These are phyloP conservation scores for Tanypteryx hageni DNA, from an alignment of 2,888 invertebrate species.

Conservation along the genomic window DNA sequence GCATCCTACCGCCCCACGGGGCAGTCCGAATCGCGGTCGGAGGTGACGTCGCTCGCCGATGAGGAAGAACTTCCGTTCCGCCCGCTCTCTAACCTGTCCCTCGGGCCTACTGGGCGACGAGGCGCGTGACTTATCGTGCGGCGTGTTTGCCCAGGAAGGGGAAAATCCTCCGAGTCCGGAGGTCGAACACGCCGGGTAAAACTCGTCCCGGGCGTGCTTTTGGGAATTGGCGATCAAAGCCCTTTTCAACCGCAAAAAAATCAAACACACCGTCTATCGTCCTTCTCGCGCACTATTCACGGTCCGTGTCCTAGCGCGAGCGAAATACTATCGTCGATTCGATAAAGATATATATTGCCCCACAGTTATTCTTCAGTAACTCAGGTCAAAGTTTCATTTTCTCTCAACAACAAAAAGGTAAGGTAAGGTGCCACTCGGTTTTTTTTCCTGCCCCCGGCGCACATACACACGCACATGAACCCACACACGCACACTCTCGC, in stretches of 20 bases:
- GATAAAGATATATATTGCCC: too few species aligned
- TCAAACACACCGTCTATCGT: too few species aligned
- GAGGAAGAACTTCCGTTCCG: not conserved
- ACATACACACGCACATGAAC: constrained; percentile 13
- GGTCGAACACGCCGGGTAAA: not conserved
- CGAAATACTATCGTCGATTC: not conserved
- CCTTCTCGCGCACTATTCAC: too few species aligned
- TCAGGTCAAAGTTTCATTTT: too few species aligned
- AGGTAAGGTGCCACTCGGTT: not conserved
- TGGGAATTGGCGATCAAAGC: not conserved
- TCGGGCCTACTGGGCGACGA: not conserved
- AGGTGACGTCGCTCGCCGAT: not conserved
- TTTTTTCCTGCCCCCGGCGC: not conserved
- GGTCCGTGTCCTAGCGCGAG: not conserved
- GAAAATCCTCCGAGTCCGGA: too few species aligned
- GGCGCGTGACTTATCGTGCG: too few species aligned
- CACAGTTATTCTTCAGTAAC: too few species aligned
- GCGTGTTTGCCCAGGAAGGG: too few species aligned
- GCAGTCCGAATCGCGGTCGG: not conserved
- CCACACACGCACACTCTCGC: constrained; percentile 4
- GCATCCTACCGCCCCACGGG: constrained; percentile 58
- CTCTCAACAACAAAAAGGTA: not conserved
- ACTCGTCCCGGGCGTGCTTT: not conserved
- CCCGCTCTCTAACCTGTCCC: not conserved
- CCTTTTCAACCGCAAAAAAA: too few species aligned